A percentile compares a stretch with the other conserved stretches of the same genome.
These are phyloP conservation scores for Agrypnia vestita DNA, from an alignment of 1,140 invertebrate genomes.

Conservation along the genomic window DNA sequence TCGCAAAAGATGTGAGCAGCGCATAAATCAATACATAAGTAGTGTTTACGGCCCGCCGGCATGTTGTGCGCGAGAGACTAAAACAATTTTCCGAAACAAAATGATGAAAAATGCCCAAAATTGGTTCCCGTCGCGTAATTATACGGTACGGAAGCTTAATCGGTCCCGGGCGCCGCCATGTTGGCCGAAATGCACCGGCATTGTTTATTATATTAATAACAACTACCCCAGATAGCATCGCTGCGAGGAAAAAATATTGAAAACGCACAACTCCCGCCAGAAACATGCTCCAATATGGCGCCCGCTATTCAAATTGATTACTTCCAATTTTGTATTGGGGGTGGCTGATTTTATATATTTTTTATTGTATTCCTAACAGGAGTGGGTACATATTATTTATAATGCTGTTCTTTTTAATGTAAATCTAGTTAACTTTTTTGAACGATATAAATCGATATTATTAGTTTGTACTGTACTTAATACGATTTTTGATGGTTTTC, in stretches of 20 bases:
- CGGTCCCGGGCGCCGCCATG: constrained; percentile 2
- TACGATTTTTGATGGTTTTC: no score
- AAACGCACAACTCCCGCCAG: constrained; percentile 6
- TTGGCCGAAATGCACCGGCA: constrained; percentile 2
- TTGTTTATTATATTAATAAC: constrained; percentile 33
- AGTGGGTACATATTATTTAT: no score
- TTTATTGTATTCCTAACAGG: neutral
- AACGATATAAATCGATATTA: no score
- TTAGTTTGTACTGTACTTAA: no score
- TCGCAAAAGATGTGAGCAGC: constrained; percentile 36
- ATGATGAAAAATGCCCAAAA: constrained; percentile 47
- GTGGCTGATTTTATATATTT: constrained; percentile 12
- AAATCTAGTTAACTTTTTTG: no score
- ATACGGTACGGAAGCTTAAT: constrained; percentile 36
- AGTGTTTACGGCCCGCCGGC: constrained; percentile 35
- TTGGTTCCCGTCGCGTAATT: constrained; percentile 43
- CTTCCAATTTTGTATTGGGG: constrained; percentile 5
- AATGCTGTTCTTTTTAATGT: no score
- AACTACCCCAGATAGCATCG: constrained; percentile 10
- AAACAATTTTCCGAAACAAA: constrained; percentile 40
- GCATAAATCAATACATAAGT: constrained; percentile 39
- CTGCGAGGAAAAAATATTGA: constrained; percentile 4
- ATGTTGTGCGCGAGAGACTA: constrained; percentile 20
- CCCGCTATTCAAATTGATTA: constrained; percentile 23
- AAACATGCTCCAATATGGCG: constrained; percentile 16